Evolutionary conservation across 2,888 invertebrate species (phyloP).

Genomic region (Dicyrtomina minuta): DNA sequence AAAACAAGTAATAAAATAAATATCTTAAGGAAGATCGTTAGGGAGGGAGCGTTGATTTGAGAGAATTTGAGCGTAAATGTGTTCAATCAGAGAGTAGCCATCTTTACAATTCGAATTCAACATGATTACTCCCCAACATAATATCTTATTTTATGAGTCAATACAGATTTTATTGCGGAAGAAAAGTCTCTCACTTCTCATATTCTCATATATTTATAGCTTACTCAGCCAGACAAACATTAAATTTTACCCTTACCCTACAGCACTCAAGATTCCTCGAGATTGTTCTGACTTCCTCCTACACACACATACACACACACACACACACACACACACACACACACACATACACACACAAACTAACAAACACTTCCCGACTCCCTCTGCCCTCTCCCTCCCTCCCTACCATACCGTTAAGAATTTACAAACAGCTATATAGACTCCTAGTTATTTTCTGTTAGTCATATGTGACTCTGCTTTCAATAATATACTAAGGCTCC

Average conservation of each 20-base stretch:
- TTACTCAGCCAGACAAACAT: slow-evolving; percentile 1
- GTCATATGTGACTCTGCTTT: too few species aligned
- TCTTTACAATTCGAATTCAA: slow-evolving; percentile 20
- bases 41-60: background rate
- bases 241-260: background rate
- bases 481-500: too few species aligned
- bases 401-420: too few species aligned
- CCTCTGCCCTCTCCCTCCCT: background rate
- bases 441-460: too few species aligned
- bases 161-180: slow-evolving; percentile 21
- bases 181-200: background rate
- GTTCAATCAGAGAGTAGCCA: slow-evolving; percentile 10
- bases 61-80: background rate
- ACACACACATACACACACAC: too few species aligned
- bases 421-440: too few species aligned
- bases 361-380: background rate
- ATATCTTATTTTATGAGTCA: slow-evolving; percentile 17
- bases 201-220: background rate
- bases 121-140: slow-evolving; percentile 11
- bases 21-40: too few species aligned
- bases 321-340: too few species aligned
- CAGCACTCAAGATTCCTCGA: too few species aligned
- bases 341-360: too few species aligned
- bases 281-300: background rate
- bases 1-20: too few species aligned